Evolutionary conservation across 2,113 vertebrate species (phyloP), one percentile per base, ranked within the genome.

Genomic region (Labrus mixtus): DNA sequence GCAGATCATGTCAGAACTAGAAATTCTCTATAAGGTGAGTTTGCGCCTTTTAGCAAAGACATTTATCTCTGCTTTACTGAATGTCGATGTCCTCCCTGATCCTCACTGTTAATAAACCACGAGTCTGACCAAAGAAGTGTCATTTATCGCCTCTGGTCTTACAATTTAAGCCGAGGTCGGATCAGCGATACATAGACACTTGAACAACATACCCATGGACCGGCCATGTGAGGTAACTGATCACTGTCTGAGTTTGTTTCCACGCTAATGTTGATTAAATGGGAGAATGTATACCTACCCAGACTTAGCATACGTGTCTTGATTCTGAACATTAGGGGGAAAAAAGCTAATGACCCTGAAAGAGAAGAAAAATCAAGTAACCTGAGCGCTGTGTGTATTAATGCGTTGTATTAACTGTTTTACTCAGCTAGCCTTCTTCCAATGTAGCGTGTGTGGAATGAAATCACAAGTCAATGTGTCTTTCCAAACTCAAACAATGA

Each of bases 1-100:
- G 86, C 98, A 99, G 91, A 99, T 99, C 78, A 99, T 99, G 97
- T 99, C 98, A 0, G 98, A 99, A 87, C 91, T 99, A 90, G 98
- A 99, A 93, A 99, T 99, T 79, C 97, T 99, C 81, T 99, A 99
- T 88, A 99, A 99, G 97, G 98, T 99, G 73, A 45, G 82, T 66
- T 43, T 69, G 71, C 25, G 6, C 71, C 36, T 72, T 17, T 6
- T 10, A 6, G 22, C 25, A 12, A 57, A 60, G 76, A 66, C 22
- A 43, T 57, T 45, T 13, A 1, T 68, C 29, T 45, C 62, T 54
- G 19, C 7, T 65, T 7, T 29, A 20, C 29, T 76, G n/a, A 68
- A 10, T 76, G 25, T 37, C 69, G 19, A 22, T 50, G 37, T 74
- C 5, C 20, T 61, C 19, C 64, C 13, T 51, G 6, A 68, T 25